These are phyloP conservation scores for Tetanocera ferruginea DNA, from an alignment of 2,888 invertebrate species.

Conservation along the genomic window DNA sequence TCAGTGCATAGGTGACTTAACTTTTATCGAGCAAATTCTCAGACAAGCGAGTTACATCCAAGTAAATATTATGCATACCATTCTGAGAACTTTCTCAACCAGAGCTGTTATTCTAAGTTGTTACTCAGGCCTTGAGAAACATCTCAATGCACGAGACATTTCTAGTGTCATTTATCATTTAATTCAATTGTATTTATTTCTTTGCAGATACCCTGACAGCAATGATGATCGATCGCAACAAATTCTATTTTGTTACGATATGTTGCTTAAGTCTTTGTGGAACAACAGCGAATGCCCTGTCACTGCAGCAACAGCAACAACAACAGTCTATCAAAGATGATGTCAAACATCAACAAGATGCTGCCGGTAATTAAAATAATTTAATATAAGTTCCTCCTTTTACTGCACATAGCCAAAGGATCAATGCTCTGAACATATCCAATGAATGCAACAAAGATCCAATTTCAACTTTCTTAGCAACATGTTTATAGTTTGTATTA, in stretches of 20 bases:
- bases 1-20: no score
- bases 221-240: conserved; percentile 66
- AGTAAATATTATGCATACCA: no score
- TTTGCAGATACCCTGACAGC: conserved; percentile 55
- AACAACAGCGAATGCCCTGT: conserved; percentile 38
- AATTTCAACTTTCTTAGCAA: neutral
- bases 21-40: no score
- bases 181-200: conserved; percentile 9
- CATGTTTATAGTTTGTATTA: neutral
- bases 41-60: no score
- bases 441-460: neutral
- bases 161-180: no score
- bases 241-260: conserved; percentile 62
- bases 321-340: conserved; percentile 43
- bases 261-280: conserved; percentile 49
- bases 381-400: neutral
- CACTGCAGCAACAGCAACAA: conserved; percentile 38
- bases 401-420: neutral
- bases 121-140: no score
- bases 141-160: no score
- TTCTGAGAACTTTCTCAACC: no score
- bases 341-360: conserved; percentile 15
- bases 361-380: conserved; percentile 28
- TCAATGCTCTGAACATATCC: neutral
- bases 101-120: no score